Conservation (phyloP, 2,888 invertebrate genomes). For the Campoplex nolae region DNA sequence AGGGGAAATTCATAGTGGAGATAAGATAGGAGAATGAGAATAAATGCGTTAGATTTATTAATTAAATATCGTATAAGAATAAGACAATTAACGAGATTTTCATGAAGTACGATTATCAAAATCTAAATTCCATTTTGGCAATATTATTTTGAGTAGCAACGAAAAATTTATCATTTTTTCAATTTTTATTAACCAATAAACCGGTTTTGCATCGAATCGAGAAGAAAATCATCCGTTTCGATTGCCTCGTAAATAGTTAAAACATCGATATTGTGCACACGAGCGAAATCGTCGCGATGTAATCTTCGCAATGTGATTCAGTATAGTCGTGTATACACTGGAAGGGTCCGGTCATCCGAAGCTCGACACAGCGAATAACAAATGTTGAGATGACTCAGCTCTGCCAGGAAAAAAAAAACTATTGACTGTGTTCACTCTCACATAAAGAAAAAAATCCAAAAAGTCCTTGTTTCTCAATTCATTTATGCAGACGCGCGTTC, state of each 20-base stretch:
- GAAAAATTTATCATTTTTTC: neutral
- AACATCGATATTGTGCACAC: neutral
- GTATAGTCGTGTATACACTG: neutral
- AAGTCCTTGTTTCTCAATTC: conserved; percentile 72
- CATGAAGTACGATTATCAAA: no score
- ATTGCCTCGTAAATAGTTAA: neutral
- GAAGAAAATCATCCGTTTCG: neutral
- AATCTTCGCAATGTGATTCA: neutral
- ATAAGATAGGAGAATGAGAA: neutral
- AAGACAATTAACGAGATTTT: neutral
- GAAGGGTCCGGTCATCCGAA: neutral
- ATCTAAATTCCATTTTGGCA: neutral
- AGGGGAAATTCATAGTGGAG: conserved; percentile 23
- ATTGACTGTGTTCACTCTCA: conserved; percentile 17
- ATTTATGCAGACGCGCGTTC: conserved; percentile 74
- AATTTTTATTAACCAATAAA: neutral
- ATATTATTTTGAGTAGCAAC: neutral
- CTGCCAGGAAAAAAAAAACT: conserved; percentile 66
- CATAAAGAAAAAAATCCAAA: neutral
- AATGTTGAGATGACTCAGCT: conserved; percentile 75
- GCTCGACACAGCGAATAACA: conserved; percentile 52
- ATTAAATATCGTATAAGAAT: conserved; percentile 5
- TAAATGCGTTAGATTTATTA: neutral
- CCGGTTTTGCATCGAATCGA: neutral
- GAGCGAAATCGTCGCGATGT: neutral